These are phyloP conservation scores for Apodemia hepburni DNA, from an alignment of 2,888 invertebrate genomes.

Conservation along the genomic window DNA sequence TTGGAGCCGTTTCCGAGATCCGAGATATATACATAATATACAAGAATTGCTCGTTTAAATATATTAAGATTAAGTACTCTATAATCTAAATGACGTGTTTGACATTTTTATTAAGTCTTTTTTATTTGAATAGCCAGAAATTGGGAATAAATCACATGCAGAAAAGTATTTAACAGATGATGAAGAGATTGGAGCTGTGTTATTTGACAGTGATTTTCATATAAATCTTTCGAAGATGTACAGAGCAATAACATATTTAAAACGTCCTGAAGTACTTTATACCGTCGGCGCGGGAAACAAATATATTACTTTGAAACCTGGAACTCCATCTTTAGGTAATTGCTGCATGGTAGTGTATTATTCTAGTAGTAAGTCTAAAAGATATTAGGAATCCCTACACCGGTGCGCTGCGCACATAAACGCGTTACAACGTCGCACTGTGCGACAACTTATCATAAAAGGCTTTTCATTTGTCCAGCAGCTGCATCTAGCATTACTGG, in stretches of 20 bases:
- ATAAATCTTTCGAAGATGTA: constrained; percentile 72
- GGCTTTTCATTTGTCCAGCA: too few species aligned
- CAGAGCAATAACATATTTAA: constrained; percentile 66
- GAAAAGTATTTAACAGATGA: constrained; percentile 53
- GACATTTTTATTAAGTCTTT: background rate
- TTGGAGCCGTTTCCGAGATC: too few species aligned
- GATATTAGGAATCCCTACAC: too few species aligned
- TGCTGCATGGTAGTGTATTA: background rate
- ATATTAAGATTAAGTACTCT: too few species aligned
- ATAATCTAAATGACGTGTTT: background rate
- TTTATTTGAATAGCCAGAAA: constrained; percentile 46
- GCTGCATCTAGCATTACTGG: too few species aligned
- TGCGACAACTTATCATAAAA: too few species aligned
- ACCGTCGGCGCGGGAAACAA: constrained; percentile 71
- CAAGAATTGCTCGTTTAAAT: too few species aligned
- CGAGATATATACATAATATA: too few species aligned
- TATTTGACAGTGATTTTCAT: constrained; percentile 74
- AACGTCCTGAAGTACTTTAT: constrained; percentile 70
- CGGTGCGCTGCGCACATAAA: too few species aligned
- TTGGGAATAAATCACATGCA: constrained; percentile 39
- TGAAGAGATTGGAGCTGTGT: constrained; percentile 76
- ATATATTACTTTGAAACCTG: constrained; percentile 49
- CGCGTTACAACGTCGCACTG: too few species aligned
- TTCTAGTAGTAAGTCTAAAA: too few species aligned
- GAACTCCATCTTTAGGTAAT: constrained; percentile 55